Evolutionary conservation across 2,888 invertebrate genomes (phyloP).

Genomic region (Pseudococcus viburni): DNA sequence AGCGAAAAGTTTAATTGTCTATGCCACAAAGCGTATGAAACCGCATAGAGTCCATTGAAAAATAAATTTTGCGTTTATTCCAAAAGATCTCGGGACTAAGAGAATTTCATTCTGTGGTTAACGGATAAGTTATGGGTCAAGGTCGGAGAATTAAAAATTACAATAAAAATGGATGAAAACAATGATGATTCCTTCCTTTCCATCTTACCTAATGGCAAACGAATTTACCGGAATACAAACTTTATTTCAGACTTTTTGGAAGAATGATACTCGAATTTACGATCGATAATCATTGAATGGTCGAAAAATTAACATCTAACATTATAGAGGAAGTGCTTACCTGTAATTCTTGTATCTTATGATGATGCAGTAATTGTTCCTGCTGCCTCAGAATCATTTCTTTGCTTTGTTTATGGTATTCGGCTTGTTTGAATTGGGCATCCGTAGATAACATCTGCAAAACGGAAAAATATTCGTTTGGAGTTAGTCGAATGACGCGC

Average conservation of each 20-base stretch:
- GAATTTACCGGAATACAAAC: no score
- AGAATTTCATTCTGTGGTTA: slow-evolving; percentile 1
- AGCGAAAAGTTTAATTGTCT: slow-evolving; percentile 55
- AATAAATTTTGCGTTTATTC: slow-evolving; percentile 46
- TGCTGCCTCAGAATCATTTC: slow-evolving; percentile 43
- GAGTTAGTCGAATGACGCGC: neutral
- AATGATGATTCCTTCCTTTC: no score
- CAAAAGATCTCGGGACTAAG: slow-evolving; percentile 12
- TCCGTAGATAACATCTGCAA: slow-evolving; percentile 29
- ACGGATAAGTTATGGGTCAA: slow-evolving; percentile 16
- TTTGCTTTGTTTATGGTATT: slow-evolving; percentile 22
- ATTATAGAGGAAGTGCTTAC: neutral
- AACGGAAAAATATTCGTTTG: neutral
- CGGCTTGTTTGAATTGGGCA: slow-evolving; percentile 4
- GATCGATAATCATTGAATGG: no score
- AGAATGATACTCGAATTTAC: no score
- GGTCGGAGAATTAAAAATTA: neutral
- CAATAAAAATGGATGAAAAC: no score
- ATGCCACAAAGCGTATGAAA: slow-evolving; percentile 35
- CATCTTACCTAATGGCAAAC: no score
- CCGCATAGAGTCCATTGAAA: slow-evolving; percentile 17
- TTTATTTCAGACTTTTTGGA: no score
- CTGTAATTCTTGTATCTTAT: slow-evolving; percentile 58
- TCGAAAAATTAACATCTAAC: no score
- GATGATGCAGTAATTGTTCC: slow-evolving; percentile 46